Base-by-base conservation (phyloP, 2,113 vertebrate species). In the Nettapus auritus region DNA sequence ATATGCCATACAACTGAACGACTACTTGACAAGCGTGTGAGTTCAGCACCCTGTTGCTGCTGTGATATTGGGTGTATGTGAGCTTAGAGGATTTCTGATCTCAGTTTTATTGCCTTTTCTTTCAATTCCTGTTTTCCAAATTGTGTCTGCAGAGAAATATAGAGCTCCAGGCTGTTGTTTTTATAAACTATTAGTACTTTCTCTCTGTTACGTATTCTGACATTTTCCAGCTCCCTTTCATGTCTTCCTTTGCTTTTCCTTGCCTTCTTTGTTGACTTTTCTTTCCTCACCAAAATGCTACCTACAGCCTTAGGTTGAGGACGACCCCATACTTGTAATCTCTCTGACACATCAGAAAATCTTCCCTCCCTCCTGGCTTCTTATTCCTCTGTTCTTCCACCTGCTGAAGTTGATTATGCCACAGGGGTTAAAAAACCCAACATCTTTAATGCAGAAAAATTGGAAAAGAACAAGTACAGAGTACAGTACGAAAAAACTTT, bases 141-240 rank as follows among this genome's bases (percentile, higher is more conserved):
- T 42, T 46, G 59, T 36, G 17, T 88, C 76, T 78, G 59, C 75
- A 67, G 53, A 91, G 68, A 66, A 70, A 80, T 22, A 80, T 22
- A 16, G n/a, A 93, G 64, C 68, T 95, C 31, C 52, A 55, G 88
- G 88, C 50, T 94, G 80, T 88, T 91, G 74, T 88, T 93, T 93
- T 92, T 94, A 81, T 70, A 83, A 94, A 70, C 68, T 66, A 42
- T 67, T 89, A 93, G 63, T 66, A 46, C 31, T 90, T 88, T 77
- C 29, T 89, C 14, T 73, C 79, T 2, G 3, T 88, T 93, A 88
- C 50, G 79, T 59, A 40, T 74, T 88, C 73, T 93, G 89, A 76
- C 70, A 85, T 48, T 78, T 86, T 73, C 59, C 40, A 94, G 22
- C 52, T 91, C 48, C 44, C 29, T 94, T 89, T 94, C 79, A 53